These are phyloP conservation scores for Strigamia transsilvanica DNA, from an alignment of 2,888 invertebrate species.

Conservation along the genomic window DNA sequence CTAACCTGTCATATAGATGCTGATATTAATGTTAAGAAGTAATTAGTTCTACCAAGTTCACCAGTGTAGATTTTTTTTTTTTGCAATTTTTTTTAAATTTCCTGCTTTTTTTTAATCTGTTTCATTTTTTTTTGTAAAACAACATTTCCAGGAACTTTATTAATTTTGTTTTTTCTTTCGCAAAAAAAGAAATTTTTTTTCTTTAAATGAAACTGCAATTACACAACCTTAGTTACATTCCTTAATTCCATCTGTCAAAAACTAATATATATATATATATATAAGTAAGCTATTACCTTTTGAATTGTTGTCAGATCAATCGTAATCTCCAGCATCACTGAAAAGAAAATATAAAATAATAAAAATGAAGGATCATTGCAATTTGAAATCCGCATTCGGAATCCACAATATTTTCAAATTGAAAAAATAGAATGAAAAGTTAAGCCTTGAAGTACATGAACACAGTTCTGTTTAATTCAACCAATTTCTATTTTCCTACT, in stretches of 20 bases:
- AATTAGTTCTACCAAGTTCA: slow-evolving; percentile 38
- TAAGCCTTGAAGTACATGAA: neutral
- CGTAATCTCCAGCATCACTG: slow-evolving; percentile 38
- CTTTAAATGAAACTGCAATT: slow-evolving; percentile 34
- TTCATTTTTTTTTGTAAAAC: slow-evolving; percentile 14
- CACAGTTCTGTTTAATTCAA: neutral
- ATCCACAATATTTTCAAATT: neutral
- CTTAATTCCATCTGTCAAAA: slow-evolving; percentile 25
- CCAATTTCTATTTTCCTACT: too few species aligned
- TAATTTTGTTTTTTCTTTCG: neutral
- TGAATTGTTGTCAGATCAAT: slow-evolving; percentile 13
- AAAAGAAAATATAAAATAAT: neutral
- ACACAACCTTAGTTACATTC: slow-evolving; percentile 43
- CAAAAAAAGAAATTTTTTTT: neutral
- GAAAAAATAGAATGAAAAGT: neutral
- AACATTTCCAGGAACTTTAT: slow-evolving; percentile 35
- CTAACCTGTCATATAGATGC: slow-evolving; percentile 43
- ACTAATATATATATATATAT: neutral
- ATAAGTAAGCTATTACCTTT: neutral
- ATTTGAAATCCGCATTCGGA: neutral
- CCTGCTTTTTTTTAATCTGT: neutral
- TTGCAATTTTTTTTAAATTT: neutral
- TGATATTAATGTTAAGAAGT: slow-evolving; percentile 46
- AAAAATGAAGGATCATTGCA: neutral
- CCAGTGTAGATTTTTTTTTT: slow-evolving; percentile 16